Base-by-base conservation (phyloP, 2,113 vertebrate genomes). In the Thryonomys swinderianus region DNA sequence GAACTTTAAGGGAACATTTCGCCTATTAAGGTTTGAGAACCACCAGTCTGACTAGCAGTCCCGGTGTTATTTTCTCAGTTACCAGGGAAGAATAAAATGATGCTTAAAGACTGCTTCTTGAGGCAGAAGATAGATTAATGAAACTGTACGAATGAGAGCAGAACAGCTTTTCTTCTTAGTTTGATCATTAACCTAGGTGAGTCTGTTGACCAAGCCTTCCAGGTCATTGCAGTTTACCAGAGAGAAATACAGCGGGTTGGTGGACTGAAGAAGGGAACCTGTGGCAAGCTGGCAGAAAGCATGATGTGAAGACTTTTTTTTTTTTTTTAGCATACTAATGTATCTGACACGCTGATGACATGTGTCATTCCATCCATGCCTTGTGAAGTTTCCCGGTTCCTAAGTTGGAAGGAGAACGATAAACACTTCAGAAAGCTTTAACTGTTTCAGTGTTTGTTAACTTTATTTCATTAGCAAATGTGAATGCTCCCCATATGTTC, bases 91-190 rank as follows among this genome's bases (percentile, higher is more conserved):
- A 85, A 5, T 83, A 45, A 85, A 62, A 59, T 59, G 48, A 79
- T 76, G 11, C 48, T 69, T 88, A 81, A 32, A 64, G 40, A 80
- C 78, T 89, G 20, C 51, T 83, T 85, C 59, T 73, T 40, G 71
- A 83, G 80, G 34, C 37, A 85, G 82, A 93, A 88, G 80, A 48
- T 59, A 18, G 73, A 45, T 83, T 84, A 76, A 76, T 81, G 34
- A 11, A 62, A 30, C 20, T 83, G 42, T 67, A 53, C 76, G 61
- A 94, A 76, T 42, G 64, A 91, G 92, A 92, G 48, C 55, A 81
- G 88, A 94, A 32, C 88, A 40, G 25, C 51, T 66, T 67, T 89
- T 89, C 59, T 97, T 89, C 86, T 71, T 59, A 73, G 0, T 79
- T 88, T 90, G 64, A 88, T 79, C 53, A 83, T 53, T 88, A 45